Conservation (phyloP, 1,140 invertebrate species). For the Homalodisca vitripennis region DNA sequence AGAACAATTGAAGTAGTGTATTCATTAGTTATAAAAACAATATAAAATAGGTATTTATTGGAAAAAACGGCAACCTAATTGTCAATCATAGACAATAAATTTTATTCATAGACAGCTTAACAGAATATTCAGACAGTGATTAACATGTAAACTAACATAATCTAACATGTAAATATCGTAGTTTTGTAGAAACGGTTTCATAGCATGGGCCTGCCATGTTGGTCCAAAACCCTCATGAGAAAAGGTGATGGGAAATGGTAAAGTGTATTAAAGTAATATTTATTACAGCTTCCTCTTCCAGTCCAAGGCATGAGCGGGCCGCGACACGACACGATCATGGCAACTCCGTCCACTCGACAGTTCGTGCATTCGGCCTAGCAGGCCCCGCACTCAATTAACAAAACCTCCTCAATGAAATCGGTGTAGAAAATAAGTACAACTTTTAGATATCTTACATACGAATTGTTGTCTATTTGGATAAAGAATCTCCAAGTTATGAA, state of each 20-base stretch:
- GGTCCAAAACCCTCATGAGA: not conserved
- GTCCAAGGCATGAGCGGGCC: too few species aligned
- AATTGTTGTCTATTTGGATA: too few species aligned
- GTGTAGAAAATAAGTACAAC: too few species aligned
- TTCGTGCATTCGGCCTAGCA: too few species aligned
- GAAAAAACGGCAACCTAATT: not conserved
- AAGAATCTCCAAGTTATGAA: too few species aligned
- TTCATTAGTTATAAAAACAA: not conserved
- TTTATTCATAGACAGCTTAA: not conserved
- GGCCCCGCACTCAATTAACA: too few species aligned
- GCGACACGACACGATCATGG: too few species aligned
- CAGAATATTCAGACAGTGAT: not conserved
- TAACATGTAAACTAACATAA: not conserved
- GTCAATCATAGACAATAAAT: not conserved
- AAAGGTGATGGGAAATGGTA: constrained; percentile 10
- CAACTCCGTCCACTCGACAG: too few species aligned
- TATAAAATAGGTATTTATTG: not conserved
- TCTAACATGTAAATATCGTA: not conserved
- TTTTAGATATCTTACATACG: too few species aligned
- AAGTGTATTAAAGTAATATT: too few species aligned
- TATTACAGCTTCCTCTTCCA: too few species aligned
- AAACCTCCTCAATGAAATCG: too few species aligned
- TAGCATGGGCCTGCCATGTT: not conserved
- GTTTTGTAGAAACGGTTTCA: not conserved
- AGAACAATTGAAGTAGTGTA: not conserved